These are phyloP conservation scores for Ditylenchus dipsaci DNA, from an alignment of 1,140 invertebrate species.

Conservation along the genomic window DNA sequence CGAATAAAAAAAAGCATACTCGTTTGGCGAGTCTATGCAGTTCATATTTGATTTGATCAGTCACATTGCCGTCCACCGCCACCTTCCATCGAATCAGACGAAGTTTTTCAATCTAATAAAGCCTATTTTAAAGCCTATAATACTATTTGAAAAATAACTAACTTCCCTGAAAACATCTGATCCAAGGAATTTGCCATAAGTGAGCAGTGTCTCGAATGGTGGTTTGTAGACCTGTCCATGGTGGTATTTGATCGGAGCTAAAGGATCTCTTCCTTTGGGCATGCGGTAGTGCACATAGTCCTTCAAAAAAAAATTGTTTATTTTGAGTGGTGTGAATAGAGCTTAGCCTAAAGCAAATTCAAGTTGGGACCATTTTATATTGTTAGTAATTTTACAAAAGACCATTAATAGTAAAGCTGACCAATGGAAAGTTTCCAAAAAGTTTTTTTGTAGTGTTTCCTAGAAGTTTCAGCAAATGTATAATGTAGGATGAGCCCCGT, in stretches of 20 bases:
- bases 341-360: too few species aligned
- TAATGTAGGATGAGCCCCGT: too few species aligned
- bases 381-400: too few species aligned
- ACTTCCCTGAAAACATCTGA: conserved; percentile 22
- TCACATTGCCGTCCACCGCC: not conserved
- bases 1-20: not conserved
- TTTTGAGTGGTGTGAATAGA: conserved; percentile 5
- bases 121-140: not conserved
- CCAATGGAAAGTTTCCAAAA: too few species aligned
- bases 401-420: too few species aligned
- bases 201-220: conserved; percentile 12
- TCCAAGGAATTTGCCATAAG: conserved; percentile 21
- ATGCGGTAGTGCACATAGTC: conserved; percentile 9
- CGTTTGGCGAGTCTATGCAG: conserved; percentile 10
- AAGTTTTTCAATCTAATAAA: conserved; percentile 25
- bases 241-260: conserved; percentile 5
- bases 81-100: conserved; percentile 17
- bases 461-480: too few species aligned
- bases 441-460: too few species aligned
- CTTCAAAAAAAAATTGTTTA: conserved; percentile 11
- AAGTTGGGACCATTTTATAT: too few species aligned
- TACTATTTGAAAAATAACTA: not conserved
- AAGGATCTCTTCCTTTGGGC: not conserved
- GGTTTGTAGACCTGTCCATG: conserved; percentile 19
- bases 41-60: not conserved